Base-by-base conservation (phyloP, 2,797 vertebrate genomes). In the Aratinga solstitialis region DNA sequence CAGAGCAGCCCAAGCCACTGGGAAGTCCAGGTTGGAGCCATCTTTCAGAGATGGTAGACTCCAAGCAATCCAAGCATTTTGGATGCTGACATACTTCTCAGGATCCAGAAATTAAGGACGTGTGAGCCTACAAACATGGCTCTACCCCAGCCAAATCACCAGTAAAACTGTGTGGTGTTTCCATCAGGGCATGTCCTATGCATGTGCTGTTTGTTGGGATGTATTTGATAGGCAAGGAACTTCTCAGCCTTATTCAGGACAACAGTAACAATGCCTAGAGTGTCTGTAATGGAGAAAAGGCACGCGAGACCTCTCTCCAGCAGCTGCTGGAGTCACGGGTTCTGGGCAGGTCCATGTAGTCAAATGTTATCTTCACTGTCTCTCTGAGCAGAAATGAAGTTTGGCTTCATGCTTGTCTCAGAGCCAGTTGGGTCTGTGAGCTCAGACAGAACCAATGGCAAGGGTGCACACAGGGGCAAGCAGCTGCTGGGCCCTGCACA, bases 401-500 rank as follows among this genome's bases (percentile, higher is more conserved):
- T 84, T 2, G 3, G 38, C 47, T 69, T 67, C 36, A 11, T 75
- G 45, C 21, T 74, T 73, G 14, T 45, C 71, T 69, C 59, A 38
- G 68, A 69, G 38, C 18, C 13, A 2, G 30, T 73, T 76, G n/a
- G 59, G 20, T 36, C 42, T 32, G 13, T 61, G 43, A 54, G 6
- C 63, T 84, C 45, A 53, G 61, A 43, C 29, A 38, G 43, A 24
- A 74, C 30, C 2, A 2, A 16, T 10, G 65, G 23, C 11, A 2
- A 36, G 27, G 19, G 14, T 45, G 38, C 21, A 32, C 10, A 53
- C 0, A 0, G 20, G 10, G 43, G n/a, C 0, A 0, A 66, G 34
- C 11, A 1, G 21, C 48, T 58, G 40, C 10, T 1, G 1, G 26
- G 30, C 12, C 23, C 0, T 3, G 26, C 53, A 3, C 2, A 0